These are phyloP conservation scores for Desoria tigrina DNA, from an alignment of 2,888 invertebrate genomes.

Conservation along the genomic window DNA sequence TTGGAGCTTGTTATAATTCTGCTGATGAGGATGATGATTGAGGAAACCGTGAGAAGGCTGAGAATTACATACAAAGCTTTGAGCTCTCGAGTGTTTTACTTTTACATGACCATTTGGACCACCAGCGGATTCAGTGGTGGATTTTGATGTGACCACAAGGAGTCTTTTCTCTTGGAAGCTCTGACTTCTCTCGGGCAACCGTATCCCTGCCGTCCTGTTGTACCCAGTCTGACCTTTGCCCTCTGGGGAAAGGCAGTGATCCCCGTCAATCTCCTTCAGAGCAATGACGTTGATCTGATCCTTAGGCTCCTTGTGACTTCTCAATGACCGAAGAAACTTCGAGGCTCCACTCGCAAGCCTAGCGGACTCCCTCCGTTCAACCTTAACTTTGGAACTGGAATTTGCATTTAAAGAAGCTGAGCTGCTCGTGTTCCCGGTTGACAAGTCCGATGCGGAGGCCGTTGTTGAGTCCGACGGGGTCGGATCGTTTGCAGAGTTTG, in stretches of 20 bases:
- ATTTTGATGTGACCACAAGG: conserved; percentile 45
- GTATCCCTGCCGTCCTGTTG: conserved; percentile 12
- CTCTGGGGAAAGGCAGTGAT: conserved; percentile 45
- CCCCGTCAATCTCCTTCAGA: conserved; percentile 48
- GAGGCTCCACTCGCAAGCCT: conserved; percentile 50
- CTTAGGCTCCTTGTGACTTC: conserved; percentile 34
- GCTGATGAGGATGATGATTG: conserved; percentile 22
- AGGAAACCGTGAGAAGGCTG: conserved; percentile 5
- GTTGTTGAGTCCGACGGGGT: conserved; percentile 22
- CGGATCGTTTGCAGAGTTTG: conserved; percentile 15
- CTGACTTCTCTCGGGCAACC: conserved; percentile 49
- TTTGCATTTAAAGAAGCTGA: conserved; percentile 9
- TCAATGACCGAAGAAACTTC: conserved; percentile 48
- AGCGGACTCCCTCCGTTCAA: conserved; percentile 50
- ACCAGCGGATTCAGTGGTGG: conserved; percentile 28
- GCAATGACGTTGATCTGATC: conserved; percentile 49
- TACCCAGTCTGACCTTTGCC: conserved; percentile 23
- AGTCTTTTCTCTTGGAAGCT: conserved; percentile 53
- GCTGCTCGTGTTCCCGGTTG: neutral
- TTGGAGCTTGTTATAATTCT: conserved; percentile 6
- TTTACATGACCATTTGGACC: conserved; percentile 28
- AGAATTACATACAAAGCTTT: conserved; percentile 50
- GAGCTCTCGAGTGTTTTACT: conserved; percentile 51
- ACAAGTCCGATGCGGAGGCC: conserved; percentile 22
- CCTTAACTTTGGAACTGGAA: conserved; percentile 34